These are phyloP conservation scores for Cordilura impudica DNA, from an alignment of 2,888 invertebrate species.

Conservation along the genomic window DNA sequence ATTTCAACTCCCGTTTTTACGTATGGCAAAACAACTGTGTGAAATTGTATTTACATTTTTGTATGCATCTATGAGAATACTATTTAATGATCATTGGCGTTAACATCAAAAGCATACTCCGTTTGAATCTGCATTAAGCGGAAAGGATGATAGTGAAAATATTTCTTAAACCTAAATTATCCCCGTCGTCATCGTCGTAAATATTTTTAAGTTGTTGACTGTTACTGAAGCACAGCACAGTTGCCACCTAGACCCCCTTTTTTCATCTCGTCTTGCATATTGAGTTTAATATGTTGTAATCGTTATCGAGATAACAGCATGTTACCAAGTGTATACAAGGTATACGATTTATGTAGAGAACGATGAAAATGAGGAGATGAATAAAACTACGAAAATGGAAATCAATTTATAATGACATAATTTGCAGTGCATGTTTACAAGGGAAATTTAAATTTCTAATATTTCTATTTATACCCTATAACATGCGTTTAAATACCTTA, in stretches of 20 bases:
- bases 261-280: not conserved
- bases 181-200: not conserved
- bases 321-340: slow-evolving; percentile 6
- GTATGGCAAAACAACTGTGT: not conserved
- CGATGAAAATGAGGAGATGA: not conserved
- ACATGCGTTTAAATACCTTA: no score
- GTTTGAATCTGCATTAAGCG: not conserved
- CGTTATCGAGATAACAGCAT: slow-evolving; percentile 23
- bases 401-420: no score
- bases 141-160: not conserved
- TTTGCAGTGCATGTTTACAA: not conserved
- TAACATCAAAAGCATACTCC: slow-evolving; percentile 9
- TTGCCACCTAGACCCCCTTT: not conserved
- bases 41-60: not conserved
- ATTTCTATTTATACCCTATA: no score
- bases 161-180: not conserved
- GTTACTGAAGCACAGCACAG: not conserved
- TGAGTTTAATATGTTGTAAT: slow-evolving; percentile 40
- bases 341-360: slow-evolving; percentile 3
- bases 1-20: not conserved
- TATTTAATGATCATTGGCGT: slow-evolving; percentile 29
- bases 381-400: no score
- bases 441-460: not conserved
- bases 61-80: not conserved
- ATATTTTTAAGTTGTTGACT: not conserved